Base-by-base conservation (phyloP, 2,797 vertebrate species). In the Lycodopsis pacificus region DNA sequence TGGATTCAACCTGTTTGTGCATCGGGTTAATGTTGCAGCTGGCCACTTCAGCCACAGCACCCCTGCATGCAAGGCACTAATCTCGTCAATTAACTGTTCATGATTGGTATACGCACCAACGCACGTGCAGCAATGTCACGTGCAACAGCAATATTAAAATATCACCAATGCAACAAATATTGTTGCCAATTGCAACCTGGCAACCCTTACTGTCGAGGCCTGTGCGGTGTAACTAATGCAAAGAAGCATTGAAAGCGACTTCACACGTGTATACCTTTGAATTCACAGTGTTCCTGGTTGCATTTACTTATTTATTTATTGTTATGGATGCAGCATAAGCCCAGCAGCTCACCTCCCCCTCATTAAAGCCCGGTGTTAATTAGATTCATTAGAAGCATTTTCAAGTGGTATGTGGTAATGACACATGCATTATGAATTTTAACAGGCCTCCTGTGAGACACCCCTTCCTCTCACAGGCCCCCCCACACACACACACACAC, bases 391-490 rank as follows among this genome's bases (percentile, higher is more conserved):
- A 74, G 64, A 68, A 72, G 72, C 70, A 74, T 80, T 67, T 88
- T 82, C 59, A 73, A 80, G 76, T 88, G 70, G 72, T 87, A 90
- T 89, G 84, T 88, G 67, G 81, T 89, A 84, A 90, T 91, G 81
- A 89, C 82, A 82, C 66, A 71, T 65, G 68, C 65, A 77, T 87
- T 91, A 91, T 92, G 77, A 72, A 88, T 83, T 82, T 80, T 34
- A 85, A 87, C 76, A 84, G 77, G 72, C 71, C 74, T 73, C 79
- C 73, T 89, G 67, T 79, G 63, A 81, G 57, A 69, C 40, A 73
- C 9, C 71, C 69, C 68, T 51, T 32, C 51, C 66, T 11, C 53
- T 74, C 64, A 36, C n/a, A 30, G 62, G 42, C n/a, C n/a, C n/a
- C n/a, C n/a, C n/a, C n/a, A n/a, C n/a, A n/a, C n/a, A n/a, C n/a